phyloP scores from a whole-genome alignment of 2,113 vertebrate species.

The Isurus oxyrinchus region DNA sequence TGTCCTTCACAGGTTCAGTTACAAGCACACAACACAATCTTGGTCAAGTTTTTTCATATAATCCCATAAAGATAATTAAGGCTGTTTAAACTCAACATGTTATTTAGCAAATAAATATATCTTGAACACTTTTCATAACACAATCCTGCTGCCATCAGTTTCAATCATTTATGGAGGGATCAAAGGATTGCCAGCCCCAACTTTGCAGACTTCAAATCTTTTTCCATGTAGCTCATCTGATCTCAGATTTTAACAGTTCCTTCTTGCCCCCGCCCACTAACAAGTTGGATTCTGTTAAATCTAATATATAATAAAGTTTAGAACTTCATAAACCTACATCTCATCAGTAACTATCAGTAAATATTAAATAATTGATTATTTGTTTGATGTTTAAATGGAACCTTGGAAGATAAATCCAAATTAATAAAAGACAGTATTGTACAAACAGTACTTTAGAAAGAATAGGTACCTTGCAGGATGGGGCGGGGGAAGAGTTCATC shows the following conservation, averaged over 20 bases:
- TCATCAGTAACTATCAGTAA: not conserved
- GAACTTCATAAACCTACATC: not conserved
- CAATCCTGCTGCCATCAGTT: not conserved
- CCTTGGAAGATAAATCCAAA: not conserved
- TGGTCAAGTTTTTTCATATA: not conserved
- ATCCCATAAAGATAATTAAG: not conserved
- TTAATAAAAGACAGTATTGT: not conserved
- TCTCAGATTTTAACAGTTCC: not conserved
- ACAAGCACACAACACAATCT: not conserved
- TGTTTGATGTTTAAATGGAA: not conserved
- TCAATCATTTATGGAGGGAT: not conserved
- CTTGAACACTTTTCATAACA: not conserved
- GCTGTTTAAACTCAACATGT: not conserved
- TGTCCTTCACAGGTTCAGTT: not conserved
- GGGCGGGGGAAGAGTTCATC: no score
- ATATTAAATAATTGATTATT: not conserved
- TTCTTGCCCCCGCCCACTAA: not conserved
- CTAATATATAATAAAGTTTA: not conserved
- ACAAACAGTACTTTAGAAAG: not conserved
- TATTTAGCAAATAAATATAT: constrained; percentile 3
- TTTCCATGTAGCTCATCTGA: not conserved
- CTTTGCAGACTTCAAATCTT: not conserved
- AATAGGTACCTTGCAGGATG: not conserved
- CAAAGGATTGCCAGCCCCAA: no score
- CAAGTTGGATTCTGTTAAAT: not conserved